These are phyloP conservation scores for Lepidurus arcticus DNA, from an alignment of 1,140 invertebrate genomes.

Conservation along the genomic window DNA sequence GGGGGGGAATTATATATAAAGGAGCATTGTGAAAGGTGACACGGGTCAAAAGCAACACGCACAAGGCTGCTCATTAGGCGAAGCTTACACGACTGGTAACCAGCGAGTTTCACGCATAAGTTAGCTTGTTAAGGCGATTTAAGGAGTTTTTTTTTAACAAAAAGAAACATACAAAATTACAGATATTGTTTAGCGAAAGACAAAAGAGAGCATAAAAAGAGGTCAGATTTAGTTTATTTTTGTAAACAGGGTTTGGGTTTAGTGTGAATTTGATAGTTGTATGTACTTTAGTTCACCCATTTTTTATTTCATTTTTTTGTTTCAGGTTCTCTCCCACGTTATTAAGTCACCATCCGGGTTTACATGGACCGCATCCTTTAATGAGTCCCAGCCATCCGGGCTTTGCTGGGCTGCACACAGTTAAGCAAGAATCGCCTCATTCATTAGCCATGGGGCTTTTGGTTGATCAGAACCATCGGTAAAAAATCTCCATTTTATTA, in stretches of 20 bases:
- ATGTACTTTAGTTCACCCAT: not conserved
- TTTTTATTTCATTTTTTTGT: constrained; percentile 19
- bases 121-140: not conserved
- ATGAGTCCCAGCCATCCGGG: constrained; percentile 34
- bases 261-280: not conserved
- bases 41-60: not conserved
- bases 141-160: not conserved
- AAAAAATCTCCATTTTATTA: not conserved
- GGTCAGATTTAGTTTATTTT: not conserved
- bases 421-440: constrained; percentile 32
- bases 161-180: not conserved
- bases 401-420: constrained; percentile 26
- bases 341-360: constrained; percentile 32
- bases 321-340: constrained; percentile 35
- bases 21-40: constrained; percentile 15
- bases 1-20: not conserved
- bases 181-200: no score
- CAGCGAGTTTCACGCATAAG: constrained; percentile 21
- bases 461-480: constrained; percentile 35
- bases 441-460: constrained; percentile 33
- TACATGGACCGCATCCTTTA: constrained; percentile 33
- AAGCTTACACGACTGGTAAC: not conserved
- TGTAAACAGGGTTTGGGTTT: not conserved
- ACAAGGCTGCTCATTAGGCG: constrained; percentile 4
- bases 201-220: constrained; percentile 5